A percentile compares a stretch with the other conserved stretches of the same genome.
phyloP scores from a whole-genome alignment of 53 echinoderm and acorn worm species.

The Echinarachnius parma region DNA sequence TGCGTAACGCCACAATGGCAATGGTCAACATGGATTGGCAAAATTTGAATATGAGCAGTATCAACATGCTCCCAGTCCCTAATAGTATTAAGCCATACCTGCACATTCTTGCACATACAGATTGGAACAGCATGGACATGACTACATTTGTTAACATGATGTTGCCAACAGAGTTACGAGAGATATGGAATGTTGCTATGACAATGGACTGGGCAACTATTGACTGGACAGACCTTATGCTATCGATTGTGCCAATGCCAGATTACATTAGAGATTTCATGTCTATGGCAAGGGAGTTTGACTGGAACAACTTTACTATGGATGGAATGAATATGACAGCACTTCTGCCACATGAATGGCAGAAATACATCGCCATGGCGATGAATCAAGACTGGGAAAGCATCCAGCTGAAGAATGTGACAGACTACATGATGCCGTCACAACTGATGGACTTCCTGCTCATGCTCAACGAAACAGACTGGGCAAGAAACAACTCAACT shows the following conservation, averaged over 20 bases:
- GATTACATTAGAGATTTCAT: slow-evolving; percentile 9
- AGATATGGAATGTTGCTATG: not conserved
- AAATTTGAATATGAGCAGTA: not conserved
- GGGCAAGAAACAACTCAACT: not conserved
- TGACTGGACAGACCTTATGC: not conserved
- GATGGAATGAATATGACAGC: slow-evolving; percentile 19
- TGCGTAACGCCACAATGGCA: too few relatives aligned
- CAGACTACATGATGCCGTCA: slow-evolving; percentile 16
- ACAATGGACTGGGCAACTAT: not conserved
- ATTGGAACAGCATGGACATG: slow-evolving; percentile 5
- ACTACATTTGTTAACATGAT: not conserved
- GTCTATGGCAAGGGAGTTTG: slow-evolving; percentile 2
- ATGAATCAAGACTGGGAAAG: slow-evolving; percentile 16
- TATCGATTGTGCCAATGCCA: slow-evolving; percentile 11
- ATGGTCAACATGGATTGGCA: not conserved
- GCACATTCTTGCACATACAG: not conserved
- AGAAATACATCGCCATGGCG: slow-evolving; percentile 15
- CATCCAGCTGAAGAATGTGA: not conserved
- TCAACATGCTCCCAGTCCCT: not conserved
- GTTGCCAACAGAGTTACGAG: slow-evolving; percentile 3
- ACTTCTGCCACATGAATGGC: slow-evolving; percentile 14
- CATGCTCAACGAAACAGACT: slow-evolving; percentile 10
- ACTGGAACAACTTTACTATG: not conserved
- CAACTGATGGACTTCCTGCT: slow-evolving; percentile 17
- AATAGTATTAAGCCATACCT: not conserved